phyloP scores from a whole-genome alignment of 2,797 vertebrate genomes.

The Poeciliopsis paucimaculata region DNA sequence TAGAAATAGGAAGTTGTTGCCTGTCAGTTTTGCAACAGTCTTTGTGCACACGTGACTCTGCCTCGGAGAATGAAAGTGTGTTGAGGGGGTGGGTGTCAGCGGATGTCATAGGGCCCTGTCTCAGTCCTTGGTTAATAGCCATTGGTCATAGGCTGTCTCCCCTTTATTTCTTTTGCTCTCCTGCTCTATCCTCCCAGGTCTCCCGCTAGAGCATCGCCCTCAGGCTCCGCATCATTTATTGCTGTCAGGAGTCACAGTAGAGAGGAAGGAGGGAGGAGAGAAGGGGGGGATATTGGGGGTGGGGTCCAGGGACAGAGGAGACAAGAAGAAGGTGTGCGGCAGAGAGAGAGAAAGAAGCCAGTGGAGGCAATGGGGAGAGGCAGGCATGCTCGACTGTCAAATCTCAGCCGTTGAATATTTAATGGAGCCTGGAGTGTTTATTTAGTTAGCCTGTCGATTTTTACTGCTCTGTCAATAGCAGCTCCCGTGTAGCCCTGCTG shows the following conservation, averaged over 20 bases:
- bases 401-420: slow-evolving; percentile 99
- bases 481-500: slow-evolving; percentile 90
- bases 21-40: slow-evolving; percentile 51
- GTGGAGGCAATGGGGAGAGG: slow-evolving; percentile 73
- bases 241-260: slow-evolving; percentile 80
- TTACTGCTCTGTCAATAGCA: slow-evolving; percentile 99
- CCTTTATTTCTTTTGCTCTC: slow-evolving; percentile 74
- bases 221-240: slow-evolving; percentile 84
- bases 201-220: slow-evolving; percentile 81
- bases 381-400: slow-evolving; percentile 87
- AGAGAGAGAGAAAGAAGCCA: slow-evolving; percentile 68
- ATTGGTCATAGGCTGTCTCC: slow-evolving; percentile 80
- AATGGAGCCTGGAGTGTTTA: slow-evolving; percentile 96
- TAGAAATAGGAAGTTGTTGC: slow-evolving; percentile 38
- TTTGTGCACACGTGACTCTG: slow-evolving; percentile 40
- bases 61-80: slow-evolving; percentile 59
- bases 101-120: slow-evolving; percentile 81
- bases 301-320: slow-evolving; percentile 41
- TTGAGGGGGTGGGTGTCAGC: slow-evolving; percentile 71
- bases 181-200: slow-evolving; percentile 79
- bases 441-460: slow-evolving; percentile 99
- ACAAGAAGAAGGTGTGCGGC: slow-evolving; percentile 71
- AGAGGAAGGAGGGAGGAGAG: slow-evolving; percentile 25
- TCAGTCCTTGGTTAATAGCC: slow-evolving; percentile 79
- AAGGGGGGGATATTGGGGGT: neutral